Percentiles rank a stretch among this genome's conserved stretches.
Evolutionary conservation across 1,140 invertebrate genomes (phyloP).

Genomic region (Thrips palmi): DNA sequence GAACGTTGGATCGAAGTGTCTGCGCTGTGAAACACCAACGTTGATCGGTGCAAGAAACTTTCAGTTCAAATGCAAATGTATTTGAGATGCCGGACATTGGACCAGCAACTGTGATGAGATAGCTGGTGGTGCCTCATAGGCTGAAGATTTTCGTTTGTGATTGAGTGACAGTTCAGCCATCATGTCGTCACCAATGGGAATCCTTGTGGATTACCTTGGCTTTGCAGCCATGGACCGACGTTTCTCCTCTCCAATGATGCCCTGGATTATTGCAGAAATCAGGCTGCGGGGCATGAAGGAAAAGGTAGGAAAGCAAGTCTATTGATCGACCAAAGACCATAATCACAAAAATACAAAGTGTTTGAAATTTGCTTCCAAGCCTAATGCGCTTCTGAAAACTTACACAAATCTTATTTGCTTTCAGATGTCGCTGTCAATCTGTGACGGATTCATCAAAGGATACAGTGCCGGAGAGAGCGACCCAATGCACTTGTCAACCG

Average conservation of each 20-base stretch:
- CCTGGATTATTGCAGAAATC: conserved; percentile 48
- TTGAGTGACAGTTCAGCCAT: no score
- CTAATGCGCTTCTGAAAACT: not conserved
- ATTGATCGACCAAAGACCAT: not conserved
- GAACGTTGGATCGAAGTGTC: no score
- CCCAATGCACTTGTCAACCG: no score
- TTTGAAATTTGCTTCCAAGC: no score
- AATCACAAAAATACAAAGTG: not conserved
- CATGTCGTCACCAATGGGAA: no score
- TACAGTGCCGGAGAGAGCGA: conserved; percentile 30
- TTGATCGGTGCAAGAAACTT: no score
- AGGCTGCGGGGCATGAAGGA: conserved; percentile 31
- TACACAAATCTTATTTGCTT: conserved; percentile 19
- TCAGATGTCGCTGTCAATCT: conserved; percentile 40
- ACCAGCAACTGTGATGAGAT: no score
- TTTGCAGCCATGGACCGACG: conserved; percentile 51
- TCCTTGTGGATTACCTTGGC: conserved; percentile 47
- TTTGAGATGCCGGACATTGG: no score
- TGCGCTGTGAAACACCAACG: no score
- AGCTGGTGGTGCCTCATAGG: no score
- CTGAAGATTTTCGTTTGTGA: no score
- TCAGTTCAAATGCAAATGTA: no score
- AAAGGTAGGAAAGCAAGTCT: conserved; percentile 22
- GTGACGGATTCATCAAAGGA: conserved; percentile 36
- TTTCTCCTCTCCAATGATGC: conserved; percentile 56